These are phyloP conservation scores for Conopomorpha cramerella DNA, from an alignment of 1,140 invertebrate genomes.

Conservation along the genomic window DNA sequence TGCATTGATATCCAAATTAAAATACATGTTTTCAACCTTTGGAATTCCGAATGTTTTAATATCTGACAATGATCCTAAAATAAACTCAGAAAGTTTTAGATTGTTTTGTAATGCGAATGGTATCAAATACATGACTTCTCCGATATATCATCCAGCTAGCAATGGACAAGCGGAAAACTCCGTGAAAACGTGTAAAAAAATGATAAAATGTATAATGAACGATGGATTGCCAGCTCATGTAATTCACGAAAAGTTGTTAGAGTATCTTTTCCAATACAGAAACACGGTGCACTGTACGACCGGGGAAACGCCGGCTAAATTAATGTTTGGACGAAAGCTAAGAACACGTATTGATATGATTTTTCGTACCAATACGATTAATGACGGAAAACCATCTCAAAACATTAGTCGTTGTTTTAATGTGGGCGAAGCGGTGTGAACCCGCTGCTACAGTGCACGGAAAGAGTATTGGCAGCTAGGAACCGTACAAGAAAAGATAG, in stretches of 20 bases:
- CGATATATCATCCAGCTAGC: slow-evolving; percentile 3
- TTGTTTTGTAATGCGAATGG: slow-evolving; percentile 2
- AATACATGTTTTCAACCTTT: background rate
- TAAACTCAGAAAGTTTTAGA: background rate
- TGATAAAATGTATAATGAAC: slow-evolving; percentile 1
- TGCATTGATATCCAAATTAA: background rate
- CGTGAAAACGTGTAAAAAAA: slow-evolving; percentile 4
- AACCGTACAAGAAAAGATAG: background rate
- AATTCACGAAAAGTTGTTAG: slow-evolving; percentile 2
- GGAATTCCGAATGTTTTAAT: slow-evolving; percentile 1
- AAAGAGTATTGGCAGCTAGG: background rate
- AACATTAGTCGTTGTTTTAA: background rate
- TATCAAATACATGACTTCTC: background rate
- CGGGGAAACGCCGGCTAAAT: slow-evolving; percentile 7
- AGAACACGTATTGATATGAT: slow-evolving; percentile 6
- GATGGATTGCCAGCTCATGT: background rate
- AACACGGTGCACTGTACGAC: slow-evolving; percentile 8
- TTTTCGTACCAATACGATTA: background rate
- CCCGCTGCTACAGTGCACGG: background rate
- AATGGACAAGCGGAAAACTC: slow-evolving; percentile 4
- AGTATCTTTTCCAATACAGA: slow-evolving; percentile 10
- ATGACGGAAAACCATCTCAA: background rate
- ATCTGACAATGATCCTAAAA: slow-evolving; percentile 2
- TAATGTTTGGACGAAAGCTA: slow-evolving; percentile 10
- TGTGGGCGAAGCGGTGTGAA: background rate